Conservation (phyloP, 2,888 invertebrate species). For the Seladonia tumulorum region DNA sequence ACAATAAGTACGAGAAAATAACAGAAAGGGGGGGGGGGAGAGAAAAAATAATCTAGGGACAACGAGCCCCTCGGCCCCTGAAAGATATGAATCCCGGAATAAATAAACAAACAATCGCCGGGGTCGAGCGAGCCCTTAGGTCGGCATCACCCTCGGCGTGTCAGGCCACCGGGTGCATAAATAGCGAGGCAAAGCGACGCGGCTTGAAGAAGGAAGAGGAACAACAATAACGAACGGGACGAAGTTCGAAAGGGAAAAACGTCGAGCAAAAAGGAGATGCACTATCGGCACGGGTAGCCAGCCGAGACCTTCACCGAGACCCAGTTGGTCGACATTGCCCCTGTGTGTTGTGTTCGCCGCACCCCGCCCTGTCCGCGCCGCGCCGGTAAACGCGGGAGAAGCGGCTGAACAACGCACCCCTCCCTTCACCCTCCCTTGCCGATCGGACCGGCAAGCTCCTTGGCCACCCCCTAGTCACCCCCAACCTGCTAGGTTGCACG, state of each 20-base stretch:
- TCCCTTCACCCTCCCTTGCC: slow-evolving; percentile 22
- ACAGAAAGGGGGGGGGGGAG: not conserved
- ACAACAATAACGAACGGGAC: not conserved
- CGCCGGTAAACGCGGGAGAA: slow-evolving; percentile 21
- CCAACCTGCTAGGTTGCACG: slow-evolving; percentile 20
- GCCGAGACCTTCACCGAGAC: slow-evolving; percentile 83
- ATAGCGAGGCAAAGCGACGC: not conserved
- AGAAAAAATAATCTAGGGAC: not conserved
- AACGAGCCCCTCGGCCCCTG: not conserved
- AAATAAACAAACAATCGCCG: slow-evolving; percentile 2
- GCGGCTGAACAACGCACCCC: slow-evolving; percentile 36
- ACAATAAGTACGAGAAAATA: not conserved
- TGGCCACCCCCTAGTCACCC: slow-evolving; percentile 11
- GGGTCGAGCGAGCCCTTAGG: not conserved
- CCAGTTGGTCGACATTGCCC: slow-evolving; percentile 82
- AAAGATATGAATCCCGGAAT: not conserved
- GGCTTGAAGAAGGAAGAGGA: not conserved
- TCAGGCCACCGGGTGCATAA: not conserved
- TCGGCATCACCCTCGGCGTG: not conserved
- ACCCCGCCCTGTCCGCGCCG: slow-evolving; percentile 58
- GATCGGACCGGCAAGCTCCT: slow-evolving; percentile 29
- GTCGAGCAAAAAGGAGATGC: slow-evolving; percentile 42
- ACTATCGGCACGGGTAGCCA: slow-evolving; percentile 61
- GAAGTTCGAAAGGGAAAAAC: slow-evolving; percentile 21
- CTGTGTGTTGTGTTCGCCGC: slow-evolving; percentile 70